phyloP scores from a whole-genome alignment of 2,888 invertebrate species.

The Platycheirus albimanus region DNA sequence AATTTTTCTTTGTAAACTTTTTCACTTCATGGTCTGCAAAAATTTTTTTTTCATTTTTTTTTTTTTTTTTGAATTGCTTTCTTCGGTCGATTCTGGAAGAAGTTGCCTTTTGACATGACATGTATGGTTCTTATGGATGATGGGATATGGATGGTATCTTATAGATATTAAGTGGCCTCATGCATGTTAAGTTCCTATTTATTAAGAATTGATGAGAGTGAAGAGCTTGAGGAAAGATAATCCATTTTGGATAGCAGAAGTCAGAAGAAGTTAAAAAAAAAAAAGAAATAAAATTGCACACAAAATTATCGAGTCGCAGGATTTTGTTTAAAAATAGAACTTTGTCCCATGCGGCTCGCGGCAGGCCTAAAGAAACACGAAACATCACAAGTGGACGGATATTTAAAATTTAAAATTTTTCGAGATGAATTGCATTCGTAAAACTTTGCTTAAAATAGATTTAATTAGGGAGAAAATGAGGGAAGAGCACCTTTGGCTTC shows the following conservation, averaged over 20 bases:
- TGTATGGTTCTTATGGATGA: slow-evolving; percentile 45
- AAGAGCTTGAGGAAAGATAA: slow-evolving; percentile 49
- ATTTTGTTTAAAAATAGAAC: slow-evolving; percentile 54
- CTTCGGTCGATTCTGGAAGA: slow-evolving; percentile 28
- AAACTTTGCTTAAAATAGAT: slow-evolving; percentile 51
- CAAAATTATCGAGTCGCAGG: slow-evolving; percentile 26
- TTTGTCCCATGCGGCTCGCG: slow-evolving; percentile 25
- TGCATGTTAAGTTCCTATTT: slow-evolving; percentile 66
- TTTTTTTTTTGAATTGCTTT: slow-evolving; percentile 20
- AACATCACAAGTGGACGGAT: slow-evolving; percentile 7
- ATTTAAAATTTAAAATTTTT: slow-evolving; percentile 20
- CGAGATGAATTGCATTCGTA: slow-evolving; percentile 24
- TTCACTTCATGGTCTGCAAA: slow-evolving; percentile 47
- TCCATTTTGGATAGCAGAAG: slow-evolving; percentile 47
- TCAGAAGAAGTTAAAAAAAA: slow-evolving; percentile 1
- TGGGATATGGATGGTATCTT: slow-evolving; percentile 53
- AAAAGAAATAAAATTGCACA: no score
- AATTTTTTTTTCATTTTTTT: slow-evolving; percentile 28
- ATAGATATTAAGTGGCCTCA: slow-evolving; percentile 66
- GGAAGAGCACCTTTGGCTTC: slow-evolving; percentile 15
- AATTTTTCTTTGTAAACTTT: slow-evolving; percentile 40
- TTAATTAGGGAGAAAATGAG: slow-evolving; percentile 45
- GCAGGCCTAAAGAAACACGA: slow-evolving; percentile 30
- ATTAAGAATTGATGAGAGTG: slow-evolving; percentile 54
- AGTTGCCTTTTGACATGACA: slow-evolving; percentile 72